These are phyloP conservation scores for Camarhynchus parvulus DNA, from an alignment of 2,113 vertebrate species.

Conservation along the genomic window DNA sequence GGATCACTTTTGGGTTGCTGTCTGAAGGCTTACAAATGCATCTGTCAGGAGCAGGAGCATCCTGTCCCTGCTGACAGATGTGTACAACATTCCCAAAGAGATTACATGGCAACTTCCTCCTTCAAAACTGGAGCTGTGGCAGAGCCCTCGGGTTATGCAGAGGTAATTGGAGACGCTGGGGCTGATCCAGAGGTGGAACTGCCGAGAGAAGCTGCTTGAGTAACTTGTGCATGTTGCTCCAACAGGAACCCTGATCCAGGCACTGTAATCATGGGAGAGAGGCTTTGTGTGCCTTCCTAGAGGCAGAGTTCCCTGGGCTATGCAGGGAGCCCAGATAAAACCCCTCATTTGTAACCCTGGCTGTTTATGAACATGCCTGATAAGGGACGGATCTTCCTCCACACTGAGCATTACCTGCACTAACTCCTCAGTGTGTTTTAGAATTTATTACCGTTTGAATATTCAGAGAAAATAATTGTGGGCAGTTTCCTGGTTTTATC, in stretches of 20 bases:
- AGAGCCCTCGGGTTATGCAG: slow-evolving; percentile 18
- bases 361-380: not conserved
- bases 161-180: slow-evolving; percentile 53
- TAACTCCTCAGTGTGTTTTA: not conserved
- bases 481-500: not conserved
- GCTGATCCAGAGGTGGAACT: slow-evolving; percentile 57
- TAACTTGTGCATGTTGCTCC: slow-evolving; percentile 4
- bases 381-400: not conserved
- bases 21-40: slow-evolving; percentile 55
- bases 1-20: slow-evolving; percentile 39
- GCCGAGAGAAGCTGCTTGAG: slow-evolving; percentile 43
- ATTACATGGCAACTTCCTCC: slow-evolving; percentile 70
- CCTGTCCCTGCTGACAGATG: slow-evolving; percentile 73
- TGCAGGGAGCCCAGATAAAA: not conserved
- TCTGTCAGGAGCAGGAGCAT: slow-evolving; percentile 59
- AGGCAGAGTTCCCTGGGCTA: not conserved
- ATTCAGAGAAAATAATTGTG: not conserved
- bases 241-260: not conserved
- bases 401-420: not conserved
- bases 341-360: not conserved
- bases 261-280: not conserved
- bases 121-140: slow-evolving; percentile 51
- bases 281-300: not conserved
- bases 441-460: not conserved
- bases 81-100: slow-evolving; percentile 46